Conservation (phyloP, 2,113 vertebrate species). For the Ornithorhynchus anatinus region DNA sequence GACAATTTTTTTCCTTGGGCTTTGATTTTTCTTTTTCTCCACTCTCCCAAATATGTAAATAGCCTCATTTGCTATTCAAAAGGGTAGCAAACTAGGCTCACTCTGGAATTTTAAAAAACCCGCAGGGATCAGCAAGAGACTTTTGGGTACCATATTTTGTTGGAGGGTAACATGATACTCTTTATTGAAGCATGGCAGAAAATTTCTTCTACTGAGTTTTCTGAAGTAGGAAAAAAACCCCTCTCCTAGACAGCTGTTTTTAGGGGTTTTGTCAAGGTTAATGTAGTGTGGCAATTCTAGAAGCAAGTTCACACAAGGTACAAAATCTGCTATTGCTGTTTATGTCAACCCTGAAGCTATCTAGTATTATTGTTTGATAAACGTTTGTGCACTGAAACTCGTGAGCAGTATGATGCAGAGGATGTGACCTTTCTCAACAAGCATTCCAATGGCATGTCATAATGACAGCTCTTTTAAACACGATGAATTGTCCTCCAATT, state of each 20-base stretch:
- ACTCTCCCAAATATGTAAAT: conserved; percentile 21
- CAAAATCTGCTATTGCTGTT: conserved; percentile 28
- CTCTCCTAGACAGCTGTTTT: conserved; percentile 13
- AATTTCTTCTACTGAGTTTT: conserved; percentile 12
- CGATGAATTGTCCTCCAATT: conserved; percentile 45
- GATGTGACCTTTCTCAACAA: conserved; percentile 28
- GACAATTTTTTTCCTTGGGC: neutral
- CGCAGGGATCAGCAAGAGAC: neutral
- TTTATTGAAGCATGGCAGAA: neutral
- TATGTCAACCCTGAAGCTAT: neutral
- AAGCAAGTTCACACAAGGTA: neutral
- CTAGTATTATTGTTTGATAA: conserved; percentile 11
- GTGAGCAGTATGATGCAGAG: neutral
- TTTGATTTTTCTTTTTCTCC: too few species aligned
- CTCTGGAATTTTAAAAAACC: conserved; percentile 21
- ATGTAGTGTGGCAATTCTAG: conserved; percentile 3
- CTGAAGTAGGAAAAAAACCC: neutral
- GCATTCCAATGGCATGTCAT: conserved; percentile 46
- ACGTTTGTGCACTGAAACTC: neutral
- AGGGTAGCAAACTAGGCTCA: neutral
- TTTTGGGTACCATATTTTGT: neutral
- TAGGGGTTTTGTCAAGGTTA: conserved; percentile 1
- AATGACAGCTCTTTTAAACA: conserved; percentile 43
- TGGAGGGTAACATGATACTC: neutral
- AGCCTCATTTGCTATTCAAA: neutral